Base-by-base conservation (phyloP, 1,140 invertebrate genomes). In the Cydia splendana region DNA sequence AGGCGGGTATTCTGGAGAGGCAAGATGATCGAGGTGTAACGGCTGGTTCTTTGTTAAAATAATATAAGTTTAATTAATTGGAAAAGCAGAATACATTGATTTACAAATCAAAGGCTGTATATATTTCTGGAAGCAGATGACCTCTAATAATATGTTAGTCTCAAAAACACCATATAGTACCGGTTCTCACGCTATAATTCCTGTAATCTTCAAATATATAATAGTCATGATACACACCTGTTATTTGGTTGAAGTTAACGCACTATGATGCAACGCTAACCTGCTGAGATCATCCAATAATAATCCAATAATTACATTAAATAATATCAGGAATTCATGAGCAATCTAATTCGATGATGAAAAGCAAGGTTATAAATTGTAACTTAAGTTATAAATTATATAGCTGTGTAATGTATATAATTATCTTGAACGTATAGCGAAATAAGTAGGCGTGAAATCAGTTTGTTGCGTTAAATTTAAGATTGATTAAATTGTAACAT, bases 231-330 rank as follows among this genome's bases (percentile, higher is more conserved):
- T 53, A 53, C 48, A 15, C 48, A 53, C 48, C 48, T 53, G 48
- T n/a, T 53, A 53, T 53, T 53, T 53, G 48, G 15, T 53, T n/a
- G 51, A 18, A 53, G 51, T 53, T n/a, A 53, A 53, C n/a, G 51
- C 4, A 53, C 51, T 53, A 18, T 53, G n/a, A 53, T 53, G 51
- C n/a, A 53, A 53, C 15, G 1, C 15, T 53, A 7, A 18, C 51
- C 51, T 15, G 51, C 51, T 53, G 51, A 53, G 51, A 18, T 53
- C 51, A 53, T 53, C 15, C 51, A 18, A 18, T 53, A 53, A 18
- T 53, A n/a, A 53, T 53, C 15, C 51, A 18, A 18, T 53, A 53
- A 53, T 53, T n/a, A 53, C 51, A 18, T 53, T 13, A 53, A 53
- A 53, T 53, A 53, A 53, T 18, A 53, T 18, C 51, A 53, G n/a